Evolutionary conservation across 2,797 vertebrate species (phyloP), one percentile per base, ranked within the genome.

Genomic region (Phoxinus dragarum): DNA sequence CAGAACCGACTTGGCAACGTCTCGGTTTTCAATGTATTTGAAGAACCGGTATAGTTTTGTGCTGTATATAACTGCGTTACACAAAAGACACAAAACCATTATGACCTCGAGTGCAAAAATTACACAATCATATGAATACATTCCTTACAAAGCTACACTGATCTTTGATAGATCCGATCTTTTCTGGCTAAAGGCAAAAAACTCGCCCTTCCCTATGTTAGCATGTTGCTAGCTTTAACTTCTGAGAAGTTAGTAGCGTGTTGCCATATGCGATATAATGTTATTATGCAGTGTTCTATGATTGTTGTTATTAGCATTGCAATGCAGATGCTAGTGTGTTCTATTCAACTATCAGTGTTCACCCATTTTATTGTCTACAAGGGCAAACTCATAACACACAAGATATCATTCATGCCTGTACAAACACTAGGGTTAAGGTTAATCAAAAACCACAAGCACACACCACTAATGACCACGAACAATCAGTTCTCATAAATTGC

Each of bases 41-140:
- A 99, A 99, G 96, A 99, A 99, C 87, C 98, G 96, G 86, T 99
- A 99, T 77, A 99, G 94, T 92, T 99, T 99, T 7, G 98, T 99
- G 94, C 98, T 99, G 96, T 99, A 99, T 94, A 99, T 98, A 93
- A 99, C 98, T 99, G 92, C 21, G 4, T 7, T 3, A 80, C 42
- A 67, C 52, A 66, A 49, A 16, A 67, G 9, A 64, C 69, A 72
- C 27, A 66, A 47, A 80, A 21, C 3, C 74, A 66, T 31, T 42
- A 40, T 31, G 23, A 40, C 23, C 38, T 31, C 11, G 38, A 44
- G 54, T 3, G 12, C 31, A 52, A 75, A 75, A 21, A 56, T 31
- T 0, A 31, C 16, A 74, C 14, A 64, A 64, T 66, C 6, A 27
- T 34, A 34, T 14, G 3, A 66, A 72, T 16, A 31, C 7, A 31